Evolutionary conservation across 2,797 vertebrate species (phyloP).

Genomic region (Microchirus variegatus): DNA sequence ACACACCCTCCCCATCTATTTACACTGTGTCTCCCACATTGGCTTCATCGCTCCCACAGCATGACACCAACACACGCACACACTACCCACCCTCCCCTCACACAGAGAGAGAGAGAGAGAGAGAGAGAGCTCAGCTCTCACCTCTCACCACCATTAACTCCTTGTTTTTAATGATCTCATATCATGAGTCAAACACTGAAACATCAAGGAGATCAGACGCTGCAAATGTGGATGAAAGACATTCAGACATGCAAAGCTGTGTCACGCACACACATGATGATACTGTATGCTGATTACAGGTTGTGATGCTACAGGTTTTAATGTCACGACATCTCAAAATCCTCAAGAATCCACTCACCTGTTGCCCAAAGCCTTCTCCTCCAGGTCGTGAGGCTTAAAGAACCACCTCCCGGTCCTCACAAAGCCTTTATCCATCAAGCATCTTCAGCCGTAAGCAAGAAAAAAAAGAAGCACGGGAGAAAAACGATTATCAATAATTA

Average conservation of each 20-base stretch:
- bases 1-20: slow-evolving; percentile 57
- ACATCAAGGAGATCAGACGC: slow-evolving; percentile 35
- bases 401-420: slow-evolving; percentile 97
- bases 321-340: not conserved
- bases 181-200: slow-evolving; percentile 44
- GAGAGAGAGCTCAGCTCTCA: slow-evolving; percentile 38
- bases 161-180: slow-evolving; percentile 51
- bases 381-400: slow-evolving; percentile 92
- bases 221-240: slow-evolving; percentile 47
- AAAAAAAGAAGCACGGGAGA: too few relatives aligned
- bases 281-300: not conserved
- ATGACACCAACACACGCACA: slow-evolving; percentile 42
- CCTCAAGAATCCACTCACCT: slow-evolving; percentile 79
- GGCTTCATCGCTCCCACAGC: slow-evolving; percentile 49
- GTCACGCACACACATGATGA: slow-evolving; percentile 18
- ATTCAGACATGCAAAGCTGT: slow-evolving; percentile 28
- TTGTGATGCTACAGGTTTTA: not conserved
- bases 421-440: slow-evolving; percentile 96
- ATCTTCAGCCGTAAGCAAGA: slow-evolving; percentile 73
- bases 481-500: too few relatives aligned
- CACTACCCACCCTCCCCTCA: slow-evolving; percentile 10
- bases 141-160: slow-evolving; percentile 49
- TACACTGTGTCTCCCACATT: slow-evolving; percentile 58
- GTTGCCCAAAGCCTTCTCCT: slow-evolving; percentile 91
- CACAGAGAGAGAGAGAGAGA: slow-evolving; percentile 15